Evolutionary conservation across 2,888 invertebrate genomes (phyloP).

Genomic region (Leuctra nigra): DNA sequence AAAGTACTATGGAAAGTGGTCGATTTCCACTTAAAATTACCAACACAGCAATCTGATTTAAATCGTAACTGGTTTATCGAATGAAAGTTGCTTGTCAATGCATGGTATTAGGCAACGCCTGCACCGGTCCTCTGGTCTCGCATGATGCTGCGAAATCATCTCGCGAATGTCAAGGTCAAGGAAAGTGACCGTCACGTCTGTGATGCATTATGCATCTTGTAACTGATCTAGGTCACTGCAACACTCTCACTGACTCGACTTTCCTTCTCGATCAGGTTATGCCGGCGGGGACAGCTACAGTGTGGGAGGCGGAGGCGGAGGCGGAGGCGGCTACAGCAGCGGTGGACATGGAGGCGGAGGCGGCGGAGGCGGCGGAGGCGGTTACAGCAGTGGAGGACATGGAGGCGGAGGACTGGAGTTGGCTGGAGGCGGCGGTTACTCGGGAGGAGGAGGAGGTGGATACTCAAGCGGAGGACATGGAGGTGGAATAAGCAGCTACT

Average conservation of each 20-base stretch:
- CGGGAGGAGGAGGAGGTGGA: background rate
- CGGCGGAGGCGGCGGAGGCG: background rate
- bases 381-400: background rate
- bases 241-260: background rate
- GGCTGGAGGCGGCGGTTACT: background rate
- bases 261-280: conserved; percentile 10
- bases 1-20: no score
- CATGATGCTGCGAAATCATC: no score
- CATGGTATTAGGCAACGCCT: no score
- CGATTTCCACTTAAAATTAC: no score
- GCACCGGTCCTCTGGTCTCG: no score
- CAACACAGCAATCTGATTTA: no score
- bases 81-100: no score
- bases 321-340: background rate
- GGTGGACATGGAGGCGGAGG: background rate
- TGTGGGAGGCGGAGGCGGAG: background rate
- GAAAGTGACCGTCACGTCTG: background rate
- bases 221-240: background rate
- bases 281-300: conserved; percentile 1
- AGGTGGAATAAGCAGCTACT: background rate
- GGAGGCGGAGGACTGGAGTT: no score
- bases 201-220: background rate
- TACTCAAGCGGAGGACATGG: background rate
- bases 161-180: background rate
- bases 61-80: no score